These are phyloP conservation scores for Aporrectodea caliginosa DNA, from an alignment of 1,140 invertebrate genomes.

Conservation along the genomic window DNA sequence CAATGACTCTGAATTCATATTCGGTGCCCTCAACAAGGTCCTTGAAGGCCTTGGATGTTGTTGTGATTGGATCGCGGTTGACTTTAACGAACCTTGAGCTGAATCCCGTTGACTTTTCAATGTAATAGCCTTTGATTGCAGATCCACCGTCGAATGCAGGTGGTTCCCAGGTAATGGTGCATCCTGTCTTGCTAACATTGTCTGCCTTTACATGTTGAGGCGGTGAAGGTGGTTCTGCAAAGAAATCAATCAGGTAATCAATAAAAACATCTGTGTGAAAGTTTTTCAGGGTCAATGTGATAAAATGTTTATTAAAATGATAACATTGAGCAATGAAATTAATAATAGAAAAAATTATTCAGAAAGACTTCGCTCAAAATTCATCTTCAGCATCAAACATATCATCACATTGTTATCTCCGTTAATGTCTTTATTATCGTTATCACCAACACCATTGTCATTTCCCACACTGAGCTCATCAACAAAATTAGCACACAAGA, in stretches of 20 bases:
- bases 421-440: too few relatives aligned
- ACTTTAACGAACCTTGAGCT: slow-evolving; percentile 88
- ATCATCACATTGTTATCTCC: too few relatives aligned
- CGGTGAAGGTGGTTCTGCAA: slow-evolving; percentile 78
- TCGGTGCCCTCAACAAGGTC: slow-evolving; percentile 86
- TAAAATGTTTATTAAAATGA: too few relatives aligned
- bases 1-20: slow-evolving; percentile 93
- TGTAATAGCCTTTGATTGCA: slow-evolving; percentile 68
- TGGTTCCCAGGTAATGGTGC: slow-evolving; percentile 87
- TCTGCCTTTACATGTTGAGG: slow-evolving; percentile 85
- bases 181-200: slow-evolving; percentile 90
- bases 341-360: too few relatives aligned
- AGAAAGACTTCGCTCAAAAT: too few relatives aligned
- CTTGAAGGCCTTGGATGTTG: slow-evolving; percentile 61
- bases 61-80: slow-evolving; percentile 74
- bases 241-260: neutral
- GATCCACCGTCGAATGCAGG: slow-evolving; percentile 86
- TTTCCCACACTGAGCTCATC: too few relatives aligned
- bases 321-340: too few relatives aligned
- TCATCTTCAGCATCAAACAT: too few relatives aligned
- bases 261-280: slow-evolving; percentile 12
- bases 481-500: too few relatives aligned
- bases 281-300: too few relatives aligned
- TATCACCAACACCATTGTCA: too few relatives aligned
- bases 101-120: slow-evolving; percentile 78